phyloP scores from a whole-genome alignment of 2,797 vertebrate species.

The Crenichthys baileyi region DNA sequence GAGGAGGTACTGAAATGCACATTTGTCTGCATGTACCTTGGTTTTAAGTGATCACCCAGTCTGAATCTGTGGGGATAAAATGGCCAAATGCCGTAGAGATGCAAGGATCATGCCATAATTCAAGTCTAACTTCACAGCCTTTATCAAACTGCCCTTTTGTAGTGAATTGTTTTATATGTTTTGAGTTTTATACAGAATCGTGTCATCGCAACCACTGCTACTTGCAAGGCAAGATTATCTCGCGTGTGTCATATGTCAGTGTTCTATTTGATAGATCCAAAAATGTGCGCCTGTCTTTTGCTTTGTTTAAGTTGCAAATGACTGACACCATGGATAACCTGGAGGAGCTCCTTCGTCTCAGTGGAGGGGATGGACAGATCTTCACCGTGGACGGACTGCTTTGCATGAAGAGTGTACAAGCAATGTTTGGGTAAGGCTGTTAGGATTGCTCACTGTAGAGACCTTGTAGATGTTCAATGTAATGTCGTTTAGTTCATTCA shows the following conservation, averaged over 20 bases:
- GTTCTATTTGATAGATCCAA: background rate
- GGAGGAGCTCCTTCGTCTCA: conserved; percentile 91
- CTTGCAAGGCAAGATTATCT: accelerated
- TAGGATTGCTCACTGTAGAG: background rate
- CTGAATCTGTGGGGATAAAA: background rate
- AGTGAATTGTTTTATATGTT: background rate
- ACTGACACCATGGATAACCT: conserved; percentile 93
- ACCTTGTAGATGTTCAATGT: too few relatives aligned
- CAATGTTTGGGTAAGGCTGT: conserved; percentile 93
- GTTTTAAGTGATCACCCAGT: background rate
- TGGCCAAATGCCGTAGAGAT: background rate
- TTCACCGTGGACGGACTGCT: conserved; percentile 94
- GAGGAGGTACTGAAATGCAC: conserved; percentile 87
- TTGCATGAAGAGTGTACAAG: conserved; percentile 96
- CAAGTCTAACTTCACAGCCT: background rate
- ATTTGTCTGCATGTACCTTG: background rate
- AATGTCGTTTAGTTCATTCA: background rate
- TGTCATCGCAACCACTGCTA: too few relatives aligned
- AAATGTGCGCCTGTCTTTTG: conserved; percentile 3
- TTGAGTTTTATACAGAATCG: background rate
- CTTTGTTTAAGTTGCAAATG: conserved; percentile 86
- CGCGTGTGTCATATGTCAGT: background rate
- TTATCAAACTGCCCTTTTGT: background rate
- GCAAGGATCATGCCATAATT: background rate
- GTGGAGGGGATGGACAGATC: conserved; percentile 95